These are phyloP conservation scores for Sorex fumeus DNA, from an alignment of 2,113 vertebrate genomes.

Conservation along the genomic window DNA sequence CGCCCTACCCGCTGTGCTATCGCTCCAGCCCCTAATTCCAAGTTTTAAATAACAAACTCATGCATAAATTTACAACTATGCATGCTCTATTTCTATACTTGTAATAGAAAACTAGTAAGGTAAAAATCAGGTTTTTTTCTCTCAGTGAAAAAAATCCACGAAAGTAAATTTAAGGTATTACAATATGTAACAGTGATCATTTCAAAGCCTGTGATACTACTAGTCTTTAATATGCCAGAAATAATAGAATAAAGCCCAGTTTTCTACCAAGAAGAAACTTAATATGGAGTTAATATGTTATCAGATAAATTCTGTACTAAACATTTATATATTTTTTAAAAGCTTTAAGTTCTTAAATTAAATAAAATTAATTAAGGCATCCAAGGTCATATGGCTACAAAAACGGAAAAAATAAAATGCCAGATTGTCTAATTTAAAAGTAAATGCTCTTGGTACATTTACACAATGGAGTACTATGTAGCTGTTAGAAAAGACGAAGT, in stretches of 20 bases:
- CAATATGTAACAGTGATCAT: neutral
- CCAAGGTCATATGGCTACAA: constrained; percentile 8
- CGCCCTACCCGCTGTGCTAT: too few relatives aligned
- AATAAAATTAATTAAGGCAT: constrained; percentile 32
- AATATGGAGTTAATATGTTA: neutral
- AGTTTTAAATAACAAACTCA: constrained; percentile 55
- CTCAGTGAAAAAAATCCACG: constrained; percentile 26
- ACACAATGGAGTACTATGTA: too few relatives aligned
- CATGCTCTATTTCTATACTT: constrained; percentile 18
- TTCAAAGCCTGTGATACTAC: constrained; percentile 63
- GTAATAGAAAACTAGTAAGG: constrained; percentile 1
- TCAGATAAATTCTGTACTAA: neutral
- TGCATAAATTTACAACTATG: neutral
- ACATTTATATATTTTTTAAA: neutral
- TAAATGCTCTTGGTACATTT: neutral
- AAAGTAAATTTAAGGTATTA: constrained; percentile 25
- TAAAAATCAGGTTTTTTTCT: constrained; percentile 3
- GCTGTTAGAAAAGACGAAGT: too few relatives aligned
- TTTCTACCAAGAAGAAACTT: neutral
- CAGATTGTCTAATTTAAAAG: constrained; percentile 48
- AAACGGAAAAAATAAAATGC: constrained; percentile 39
- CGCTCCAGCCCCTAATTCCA: too few relatives aligned
- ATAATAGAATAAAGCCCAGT: neutral
- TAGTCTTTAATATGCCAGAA: constrained; percentile 47
- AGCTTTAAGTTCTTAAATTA: constrained; percentile 1